phyloP scores from a whole-genome alignment of 2,888 invertebrate genomes.

The Cataglyphis livida region DNA sequence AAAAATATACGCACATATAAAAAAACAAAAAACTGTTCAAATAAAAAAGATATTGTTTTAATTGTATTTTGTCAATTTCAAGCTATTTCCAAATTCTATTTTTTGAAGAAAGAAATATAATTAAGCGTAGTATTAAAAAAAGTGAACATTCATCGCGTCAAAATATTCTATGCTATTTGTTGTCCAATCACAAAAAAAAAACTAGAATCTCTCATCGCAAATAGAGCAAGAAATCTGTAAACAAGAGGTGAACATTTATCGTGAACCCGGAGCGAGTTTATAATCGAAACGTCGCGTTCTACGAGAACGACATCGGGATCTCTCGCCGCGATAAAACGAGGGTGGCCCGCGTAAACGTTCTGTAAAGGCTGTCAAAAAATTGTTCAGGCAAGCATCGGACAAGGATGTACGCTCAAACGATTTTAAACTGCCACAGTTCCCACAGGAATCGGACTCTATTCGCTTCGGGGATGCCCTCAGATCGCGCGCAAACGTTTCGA shows the following conservation, averaged over 20 bases:
- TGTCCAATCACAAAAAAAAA: background rate
- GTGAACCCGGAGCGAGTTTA: background rate
- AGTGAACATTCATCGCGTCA: background rate
- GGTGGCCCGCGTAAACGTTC: slow-evolving; percentile 28
- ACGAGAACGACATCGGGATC: background rate
- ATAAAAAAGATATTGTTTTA: background rate
- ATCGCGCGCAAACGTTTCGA: slow-evolving; percentile 60
- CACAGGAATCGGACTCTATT: slow-evolving; percentile 51
- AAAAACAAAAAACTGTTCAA: background rate
- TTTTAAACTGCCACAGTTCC: slow-evolving; percentile 39
- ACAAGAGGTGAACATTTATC: background rate
- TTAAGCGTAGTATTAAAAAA: background rate
- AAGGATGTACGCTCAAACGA: slow-evolving; percentile 28
- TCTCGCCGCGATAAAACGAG: slow-evolving; percentile 15
- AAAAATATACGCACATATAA: background rate
- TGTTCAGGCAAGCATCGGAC: slow-evolving; percentile 17
- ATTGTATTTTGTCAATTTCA: background rate
- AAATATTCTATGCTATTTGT: background rate
- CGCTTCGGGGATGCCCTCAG: slow-evolving; percentile 25
- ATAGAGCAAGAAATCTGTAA: background rate
- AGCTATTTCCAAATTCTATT: background rate
- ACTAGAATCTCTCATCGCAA: background rate
- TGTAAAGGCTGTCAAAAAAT: slow-evolving; percentile 38
- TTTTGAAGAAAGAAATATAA: background rate
- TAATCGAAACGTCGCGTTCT: background rate